A percentile compares a stretch with the other conserved stretches of the same genome.
These are phyloP conservation scores for Cotesia typhae DNA, from an alignment of 1,140 invertebrate genomes.

Conservation along the genomic window DNA sequence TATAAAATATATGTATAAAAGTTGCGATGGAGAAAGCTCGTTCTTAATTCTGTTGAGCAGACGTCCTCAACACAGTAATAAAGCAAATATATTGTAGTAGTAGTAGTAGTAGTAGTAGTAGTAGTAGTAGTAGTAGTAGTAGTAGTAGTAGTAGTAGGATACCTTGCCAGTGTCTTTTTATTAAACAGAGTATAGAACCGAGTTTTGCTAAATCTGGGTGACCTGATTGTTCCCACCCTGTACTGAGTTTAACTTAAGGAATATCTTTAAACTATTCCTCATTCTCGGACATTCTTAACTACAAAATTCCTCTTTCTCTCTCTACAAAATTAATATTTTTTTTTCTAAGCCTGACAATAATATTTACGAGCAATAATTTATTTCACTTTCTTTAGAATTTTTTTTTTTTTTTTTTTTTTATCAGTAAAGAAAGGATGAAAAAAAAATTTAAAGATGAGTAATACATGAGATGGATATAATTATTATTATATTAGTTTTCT, in stretches of 20 bases:
- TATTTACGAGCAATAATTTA: constrained; percentile 14
- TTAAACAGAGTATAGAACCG: not conserved
- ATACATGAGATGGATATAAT: not conserved
- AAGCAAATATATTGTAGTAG: no score
- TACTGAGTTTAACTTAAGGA: not conserved
- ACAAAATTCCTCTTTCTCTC: not conserved
- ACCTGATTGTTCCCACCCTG: constrained; percentile 54
- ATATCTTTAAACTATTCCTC: constrained; percentile 5
- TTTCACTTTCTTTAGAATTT: not conserved
- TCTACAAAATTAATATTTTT: not conserved
- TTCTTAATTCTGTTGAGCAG: constrained; percentile 45
- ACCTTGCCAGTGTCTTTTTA: constrained; percentile 4
- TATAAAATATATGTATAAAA: constrained; percentile 9
- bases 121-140: no score
- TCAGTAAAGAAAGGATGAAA: not conserved
- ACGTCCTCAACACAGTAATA: not conserved
- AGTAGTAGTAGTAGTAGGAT: no score
- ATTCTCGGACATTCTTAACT: constrained; percentile 10
- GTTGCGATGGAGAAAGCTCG: constrained; percentile 54
- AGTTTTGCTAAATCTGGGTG: constrained; percentile 54
- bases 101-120: no score
- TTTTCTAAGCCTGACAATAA: no score
- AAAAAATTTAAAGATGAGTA: not conserved
- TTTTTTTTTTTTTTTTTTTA: not conserved
- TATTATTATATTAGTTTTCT: not conserved